phyloP scores from a whole-genome alignment of 2,797 vertebrate species.

The Bucorvus abyssinicus region DNA sequence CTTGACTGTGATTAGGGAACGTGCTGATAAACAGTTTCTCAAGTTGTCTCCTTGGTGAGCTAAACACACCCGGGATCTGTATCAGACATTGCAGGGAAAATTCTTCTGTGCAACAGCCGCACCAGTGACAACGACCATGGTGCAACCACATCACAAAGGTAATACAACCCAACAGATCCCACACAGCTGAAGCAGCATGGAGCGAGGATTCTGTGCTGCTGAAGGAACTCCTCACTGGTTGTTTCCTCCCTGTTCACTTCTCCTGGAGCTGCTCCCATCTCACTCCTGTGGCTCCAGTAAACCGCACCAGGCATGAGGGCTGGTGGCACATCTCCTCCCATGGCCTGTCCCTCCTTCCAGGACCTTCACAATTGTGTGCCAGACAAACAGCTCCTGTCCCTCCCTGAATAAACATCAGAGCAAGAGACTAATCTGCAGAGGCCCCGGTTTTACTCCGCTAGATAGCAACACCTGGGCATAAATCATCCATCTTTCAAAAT shows the following conservation, averaged over 20 bases:
- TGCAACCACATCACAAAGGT: fast-evolving
- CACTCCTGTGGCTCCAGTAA: background rate
- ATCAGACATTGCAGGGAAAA: background rate
- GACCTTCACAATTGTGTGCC: background rate
- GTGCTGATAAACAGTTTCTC: background rate
- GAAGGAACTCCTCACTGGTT: fast-evolving
- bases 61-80: background rate
- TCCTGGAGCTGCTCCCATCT: background rate
- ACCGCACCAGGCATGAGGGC: fast-evolving
- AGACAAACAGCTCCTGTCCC: background rate
- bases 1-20: background rate
- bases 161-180: background rate
- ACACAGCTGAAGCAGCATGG: fast-evolving
- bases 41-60: background rate
- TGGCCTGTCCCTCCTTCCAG: background rate
- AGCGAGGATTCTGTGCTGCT: background rate
- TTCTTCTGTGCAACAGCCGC: background rate
- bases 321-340: background rate
- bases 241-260: fast-evolving
- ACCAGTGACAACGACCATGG: fast-evolving
- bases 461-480: background rate
- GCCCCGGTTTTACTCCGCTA: background rate
- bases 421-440: background rate
- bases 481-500: background rate
- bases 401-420: background rate